Conservation (phyloP, 2,797 vertebrate genomes). For the Linurgus olivaceus region DNA sequence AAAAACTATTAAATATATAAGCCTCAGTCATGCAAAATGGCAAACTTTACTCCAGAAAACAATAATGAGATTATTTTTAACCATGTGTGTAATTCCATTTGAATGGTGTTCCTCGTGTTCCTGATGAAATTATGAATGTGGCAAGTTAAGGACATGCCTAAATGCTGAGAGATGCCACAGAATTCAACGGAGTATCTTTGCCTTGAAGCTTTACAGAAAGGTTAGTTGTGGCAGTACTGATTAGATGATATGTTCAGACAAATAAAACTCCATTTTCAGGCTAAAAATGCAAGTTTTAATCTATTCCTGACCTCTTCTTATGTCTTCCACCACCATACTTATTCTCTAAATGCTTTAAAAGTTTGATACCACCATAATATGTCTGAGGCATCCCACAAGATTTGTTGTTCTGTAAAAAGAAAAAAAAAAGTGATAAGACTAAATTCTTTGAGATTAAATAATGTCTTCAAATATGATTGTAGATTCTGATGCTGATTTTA, state of each 20-base stretch:
- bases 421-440: not conserved
- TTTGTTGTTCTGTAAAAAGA: not conserved
- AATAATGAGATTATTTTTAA: not conserved
- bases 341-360: not conserved
- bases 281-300: not conserved
- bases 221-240: not conserved
- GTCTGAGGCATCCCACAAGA: not conserved
- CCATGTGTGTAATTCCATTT: not conserved
- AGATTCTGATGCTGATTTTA: not conserved
- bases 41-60: not conserved
- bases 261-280: accelerated
- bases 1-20: not conserved
- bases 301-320: not conserved
- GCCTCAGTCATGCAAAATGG: not conserved
- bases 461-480: not conserved
- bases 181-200: not conserved
- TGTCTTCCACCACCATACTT: not conserved
- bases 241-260: not conserved
- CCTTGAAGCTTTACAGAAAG: not conserved
- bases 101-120: not conserved
- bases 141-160: not conserved
- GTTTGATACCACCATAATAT: not conserved
- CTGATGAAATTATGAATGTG: not conserved
- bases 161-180: not conserved
- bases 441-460: not conserved